Evolutionary conservation across 2,888 invertebrate genomes (phyloP).

Genomic region (Hypena proboscidalis): DNA sequence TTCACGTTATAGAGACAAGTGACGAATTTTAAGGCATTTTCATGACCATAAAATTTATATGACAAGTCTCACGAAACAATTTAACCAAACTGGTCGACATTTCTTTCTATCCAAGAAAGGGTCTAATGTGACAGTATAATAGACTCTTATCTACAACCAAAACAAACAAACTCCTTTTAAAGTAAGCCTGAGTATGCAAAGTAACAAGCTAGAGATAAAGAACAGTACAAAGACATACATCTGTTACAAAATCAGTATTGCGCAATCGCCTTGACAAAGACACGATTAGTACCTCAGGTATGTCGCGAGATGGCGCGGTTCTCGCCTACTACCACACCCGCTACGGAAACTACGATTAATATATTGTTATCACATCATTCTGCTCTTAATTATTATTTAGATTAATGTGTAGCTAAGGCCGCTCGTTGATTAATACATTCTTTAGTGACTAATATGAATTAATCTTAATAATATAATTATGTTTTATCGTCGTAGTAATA

Average conservation of each 20-base stretch:
- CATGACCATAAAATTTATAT: no score
- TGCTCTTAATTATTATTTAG: constrained; percentile 13
- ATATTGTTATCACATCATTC: background rate
- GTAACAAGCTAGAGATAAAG: constrained; percentile 5
- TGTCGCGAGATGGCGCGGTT: constrained; percentile 4
- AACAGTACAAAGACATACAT: constrained; percentile 9
- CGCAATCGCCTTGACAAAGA: constrained; percentile 43
- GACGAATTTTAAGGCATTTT: no score
- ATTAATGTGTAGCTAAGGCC: constrained; percentile 9
- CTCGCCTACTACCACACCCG: constrained; percentile 15
- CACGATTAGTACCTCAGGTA: constrained; percentile 24
- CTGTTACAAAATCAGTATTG: constrained; percentile 21
- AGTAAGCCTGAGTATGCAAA: no score
- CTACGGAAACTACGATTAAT: constrained; percentile 31
- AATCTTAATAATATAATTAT: no score
- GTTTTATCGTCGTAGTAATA: no score
- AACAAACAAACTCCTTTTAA: constrained; percentile 4
- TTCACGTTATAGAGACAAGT: no score
- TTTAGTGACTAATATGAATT: no score
- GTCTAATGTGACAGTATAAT: no score
- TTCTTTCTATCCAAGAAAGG: no score
- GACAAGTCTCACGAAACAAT: no score
- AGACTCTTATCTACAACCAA: background rate
- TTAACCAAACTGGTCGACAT: no score
- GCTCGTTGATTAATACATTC: no score